Evolutionary conservation across 2,797 vertebrate species (phyloP).

Genomic region (Spinibarbus caldwelli): DNA sequence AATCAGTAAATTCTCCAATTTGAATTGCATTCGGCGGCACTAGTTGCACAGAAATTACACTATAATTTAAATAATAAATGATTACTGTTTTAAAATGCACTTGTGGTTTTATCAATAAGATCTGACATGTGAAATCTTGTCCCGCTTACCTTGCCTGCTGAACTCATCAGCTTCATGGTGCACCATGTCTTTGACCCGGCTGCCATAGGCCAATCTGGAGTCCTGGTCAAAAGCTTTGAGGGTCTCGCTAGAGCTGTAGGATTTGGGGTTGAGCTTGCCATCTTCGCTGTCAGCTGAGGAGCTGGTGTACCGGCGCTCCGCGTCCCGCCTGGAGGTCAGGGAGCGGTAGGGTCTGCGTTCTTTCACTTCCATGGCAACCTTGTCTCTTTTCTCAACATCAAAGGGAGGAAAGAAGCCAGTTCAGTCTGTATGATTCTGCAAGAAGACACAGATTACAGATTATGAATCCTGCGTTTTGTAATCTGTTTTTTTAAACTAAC

Average conservation of each 20-base stretch:
- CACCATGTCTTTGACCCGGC: constrained; percentile 92
- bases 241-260: constrained; percentile 99
- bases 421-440: constrained; percentile 73
- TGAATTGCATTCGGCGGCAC: not conserved
- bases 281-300: constrained; percentile 95
- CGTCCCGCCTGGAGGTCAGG: constrained; percentile 90
- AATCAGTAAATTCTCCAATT: not conserved
- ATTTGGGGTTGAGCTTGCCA: constrained; percentile 89
- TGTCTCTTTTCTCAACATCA: constrained; percentile 79
- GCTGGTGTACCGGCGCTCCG: constrained; percentile 94
- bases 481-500: not conserved
- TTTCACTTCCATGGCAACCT: constrained; percentile 94
- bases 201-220: constrained; percentile 86
- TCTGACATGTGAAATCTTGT: not conserved
- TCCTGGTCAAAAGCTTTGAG: constrained; percentile 99
- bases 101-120: not conserved
- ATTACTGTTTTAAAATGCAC: not conserved
- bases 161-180: constrained; percentile 96
- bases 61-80: too few species aligned
- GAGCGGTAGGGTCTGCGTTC: constrained; percentile 98
- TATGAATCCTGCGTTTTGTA: not conserved
- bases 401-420: constrained; percentile 64
- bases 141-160: constrained; percentile 84
- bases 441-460: constrained; percentile 1
- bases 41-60: not conserved